Conservation (phyloP, 2,113 vertebrate genomes). For the Lycocorax pyrrhopterus region DNA sequence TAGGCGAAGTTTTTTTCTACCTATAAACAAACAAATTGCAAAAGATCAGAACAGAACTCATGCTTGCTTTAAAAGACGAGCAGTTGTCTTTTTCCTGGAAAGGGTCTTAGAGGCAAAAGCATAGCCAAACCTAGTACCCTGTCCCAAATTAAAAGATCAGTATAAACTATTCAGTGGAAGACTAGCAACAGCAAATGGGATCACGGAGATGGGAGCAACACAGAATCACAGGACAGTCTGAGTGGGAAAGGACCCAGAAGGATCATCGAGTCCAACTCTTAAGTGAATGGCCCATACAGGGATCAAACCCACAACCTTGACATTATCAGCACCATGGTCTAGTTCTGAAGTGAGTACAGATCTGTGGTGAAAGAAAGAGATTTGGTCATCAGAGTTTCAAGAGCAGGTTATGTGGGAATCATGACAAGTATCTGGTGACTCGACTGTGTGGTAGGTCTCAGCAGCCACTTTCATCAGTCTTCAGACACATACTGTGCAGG, state of each 20-base stretch:
- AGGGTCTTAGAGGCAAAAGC: neutral
- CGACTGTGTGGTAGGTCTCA: neutral
- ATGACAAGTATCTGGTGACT: neutral
- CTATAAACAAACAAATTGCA: slow-evolving; percentile 59
- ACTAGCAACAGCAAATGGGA: neutral
- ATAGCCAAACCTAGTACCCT: neutral
- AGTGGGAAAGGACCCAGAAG: neutral
- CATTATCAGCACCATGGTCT: neutral
- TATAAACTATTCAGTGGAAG: neutral
- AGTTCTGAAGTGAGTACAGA: neutral
- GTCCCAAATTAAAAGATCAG: neutral
- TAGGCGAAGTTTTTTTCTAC: slow-evolving; percentile 89
- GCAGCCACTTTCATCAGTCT: neutral
- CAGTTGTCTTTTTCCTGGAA: neutral
- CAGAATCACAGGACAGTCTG: neutral
- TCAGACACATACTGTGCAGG: neutral
- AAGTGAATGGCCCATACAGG: neutral
- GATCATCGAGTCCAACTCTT: neutral
- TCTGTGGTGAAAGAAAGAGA: neutral
- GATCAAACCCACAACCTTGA: neutral
- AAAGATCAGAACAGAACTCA: neutral
- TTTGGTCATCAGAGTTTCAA: neutral
- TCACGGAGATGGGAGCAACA: neutral
- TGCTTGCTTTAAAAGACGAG: neutral
- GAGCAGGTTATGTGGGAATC: neutral